Evolutionary conservation across 2,888 invertebrate genomes (phyloP).

Genomic region (Drosophila aldrichi): DNA sequence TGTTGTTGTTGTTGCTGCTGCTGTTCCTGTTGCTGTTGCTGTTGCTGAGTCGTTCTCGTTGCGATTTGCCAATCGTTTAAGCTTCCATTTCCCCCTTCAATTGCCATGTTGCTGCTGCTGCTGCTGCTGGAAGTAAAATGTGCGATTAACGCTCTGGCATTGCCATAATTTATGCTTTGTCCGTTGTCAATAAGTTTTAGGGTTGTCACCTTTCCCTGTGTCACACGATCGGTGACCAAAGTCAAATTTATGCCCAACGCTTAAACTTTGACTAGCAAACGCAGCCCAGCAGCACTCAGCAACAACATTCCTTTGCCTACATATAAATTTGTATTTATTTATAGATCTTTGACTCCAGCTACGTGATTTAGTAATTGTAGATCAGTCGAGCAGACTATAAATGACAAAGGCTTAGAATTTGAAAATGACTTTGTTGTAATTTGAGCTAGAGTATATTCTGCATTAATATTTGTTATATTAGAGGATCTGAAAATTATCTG

Average conservation of each 20-base stretch:
- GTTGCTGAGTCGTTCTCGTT: conserved; percentile 42
- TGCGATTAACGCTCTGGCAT: conserved; percentile 73
- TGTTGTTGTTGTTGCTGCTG: conserved; percentile 27
- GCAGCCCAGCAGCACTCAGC: not conserved
- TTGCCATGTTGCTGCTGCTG: conserved; percentile 39
- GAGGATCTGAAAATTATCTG: no score
- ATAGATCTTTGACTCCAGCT: not conserved
- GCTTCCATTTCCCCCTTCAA: conserved; percentile 40
- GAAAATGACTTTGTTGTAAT: no score
- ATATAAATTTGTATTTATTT: conserved; percentile 5
- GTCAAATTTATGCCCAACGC: conserved; percentile 62
- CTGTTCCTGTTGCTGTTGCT: conserved; percentile 53
- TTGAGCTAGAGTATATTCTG: no score
- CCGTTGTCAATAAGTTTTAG: conserved; percentile 66
- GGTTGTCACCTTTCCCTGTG: conserved; percentile 55
- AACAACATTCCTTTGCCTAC: conserved; percentile 22
- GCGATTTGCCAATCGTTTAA: conserved; percentile 64
- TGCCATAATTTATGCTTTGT: conserved; percentile 75
- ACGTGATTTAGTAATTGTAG: not conserved
- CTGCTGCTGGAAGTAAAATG: conserved; percentile 59
- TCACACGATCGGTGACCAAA: conserved; percentile 64
- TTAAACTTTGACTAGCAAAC: conserved; percentile 30
- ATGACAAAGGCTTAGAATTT: no score
- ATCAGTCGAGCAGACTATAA: not conserved
- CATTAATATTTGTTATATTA: no score